These are phyloP conservation scores for Tupaia tana DNA, from an alignment of 2,113 vertebrate genomes.

Conservation along the genomic window DNA sequence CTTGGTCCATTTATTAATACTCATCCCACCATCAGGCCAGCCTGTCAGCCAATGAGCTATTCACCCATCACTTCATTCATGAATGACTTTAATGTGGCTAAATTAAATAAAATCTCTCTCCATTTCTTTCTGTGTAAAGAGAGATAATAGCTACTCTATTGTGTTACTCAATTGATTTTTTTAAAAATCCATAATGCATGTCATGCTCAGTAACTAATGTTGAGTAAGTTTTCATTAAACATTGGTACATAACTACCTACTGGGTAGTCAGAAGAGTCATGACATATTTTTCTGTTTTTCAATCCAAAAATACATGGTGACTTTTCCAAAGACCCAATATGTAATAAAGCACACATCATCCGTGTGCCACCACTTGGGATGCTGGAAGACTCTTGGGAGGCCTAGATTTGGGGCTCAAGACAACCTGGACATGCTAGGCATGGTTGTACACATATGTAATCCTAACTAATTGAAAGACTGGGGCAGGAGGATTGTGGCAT, in stretches of 20 bases:
- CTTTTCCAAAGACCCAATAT: no score
- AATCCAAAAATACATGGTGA: no score
- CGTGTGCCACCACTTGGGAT: no score
- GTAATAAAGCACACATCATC: no score
- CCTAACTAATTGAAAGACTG: no score
- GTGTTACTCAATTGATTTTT: not conserved
- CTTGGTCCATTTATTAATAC: not conserved
- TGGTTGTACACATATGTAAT: no score
- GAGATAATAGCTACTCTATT: not conserved
- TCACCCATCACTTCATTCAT: not conserved
- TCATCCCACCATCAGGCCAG: not conserved
- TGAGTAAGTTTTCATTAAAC: not conserved
- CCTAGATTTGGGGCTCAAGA: no score
- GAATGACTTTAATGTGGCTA: not conserved
- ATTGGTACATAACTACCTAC: not conserved
- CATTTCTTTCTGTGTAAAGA: not conserved
- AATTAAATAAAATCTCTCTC: not conserved
- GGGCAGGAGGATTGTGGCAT: no score
- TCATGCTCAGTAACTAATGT: not conserved
- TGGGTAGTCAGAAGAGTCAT: no score
- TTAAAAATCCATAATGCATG: not conserved
- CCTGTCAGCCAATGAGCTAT: not conserved
- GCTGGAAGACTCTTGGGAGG: no score
- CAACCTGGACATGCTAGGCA: no score
- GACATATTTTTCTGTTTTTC: no score